These are phyloP conservation scores for Pristionchus mayeri DNA, from an alignment of 2,888 invertebrate genomes.

Conservation along the genomic window DNA sequence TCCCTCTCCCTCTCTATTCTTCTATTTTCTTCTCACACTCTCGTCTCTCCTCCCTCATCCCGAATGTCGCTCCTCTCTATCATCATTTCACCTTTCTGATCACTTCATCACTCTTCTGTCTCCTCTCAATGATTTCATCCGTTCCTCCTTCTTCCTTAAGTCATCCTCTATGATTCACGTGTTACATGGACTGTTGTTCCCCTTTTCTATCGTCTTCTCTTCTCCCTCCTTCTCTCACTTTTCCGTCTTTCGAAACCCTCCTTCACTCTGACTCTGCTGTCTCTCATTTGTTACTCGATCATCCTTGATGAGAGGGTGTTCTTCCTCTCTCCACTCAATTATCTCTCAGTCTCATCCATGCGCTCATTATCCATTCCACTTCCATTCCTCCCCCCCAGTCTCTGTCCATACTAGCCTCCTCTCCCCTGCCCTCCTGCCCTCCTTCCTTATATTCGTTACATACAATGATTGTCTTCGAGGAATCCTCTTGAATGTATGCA, in stretches of 20 bases:
- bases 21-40: not conserved
- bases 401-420: not conserved
- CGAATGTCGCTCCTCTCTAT: conserved; percentile 21
- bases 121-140: conserved; percentile 37
- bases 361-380: conserved; percentile 21
- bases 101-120: not conserved
- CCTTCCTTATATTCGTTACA: not conserved
- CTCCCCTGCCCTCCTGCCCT: not conserved
- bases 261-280: not conserved
- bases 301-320: conserved; percentile 41
- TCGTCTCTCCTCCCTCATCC: not conserved
- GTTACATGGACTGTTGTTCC: conserved; percentile 46
- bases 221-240: conserved; percentile 8
- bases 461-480: not conserved
- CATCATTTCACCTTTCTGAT: conserved; percentile 22
- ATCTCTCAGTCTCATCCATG: conserved; percentile 41
- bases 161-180: conserved; percentile 34
- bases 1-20: not conserved
- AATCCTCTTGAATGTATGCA: too few relatives aligned
- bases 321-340: conserved; percentile 36
- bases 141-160: not conserved
- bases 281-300: conserved; percentile 42
- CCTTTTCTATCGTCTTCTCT: not conserved
- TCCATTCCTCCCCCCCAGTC: not conserved
- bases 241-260: conserved; percentile 28